A percentile compares a stretch with the other conserved stretches of the same genome.
phyloP scores from a whole-genome alignment of 1,140 invertebrate species.

The Drosophila elegans region DNA sequence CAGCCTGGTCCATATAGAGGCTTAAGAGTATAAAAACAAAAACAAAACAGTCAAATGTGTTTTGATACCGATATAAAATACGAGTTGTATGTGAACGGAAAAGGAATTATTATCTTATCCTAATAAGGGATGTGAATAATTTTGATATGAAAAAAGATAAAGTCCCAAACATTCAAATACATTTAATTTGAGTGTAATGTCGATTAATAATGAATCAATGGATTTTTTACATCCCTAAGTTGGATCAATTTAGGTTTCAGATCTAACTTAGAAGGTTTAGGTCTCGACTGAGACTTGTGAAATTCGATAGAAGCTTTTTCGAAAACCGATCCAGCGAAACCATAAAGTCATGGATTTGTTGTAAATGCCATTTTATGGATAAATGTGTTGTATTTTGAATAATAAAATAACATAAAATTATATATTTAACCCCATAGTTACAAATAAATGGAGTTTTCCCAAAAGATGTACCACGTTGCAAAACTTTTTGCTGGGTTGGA shows the following conservation, averaged over 20 bases:
- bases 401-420: not conserved
- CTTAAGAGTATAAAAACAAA: too few relatives aligned
- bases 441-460: slow-evolving; percentile 28
- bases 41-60: too few relatives aligned
- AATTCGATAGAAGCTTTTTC: slow-evolving; percentile 13
- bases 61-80: too few relatives aligned
- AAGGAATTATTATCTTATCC: too few relatives aligned
- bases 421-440: slow-evolving; percentile 4
- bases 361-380: not conserved
- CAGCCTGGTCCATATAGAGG: too few relatives aligned
- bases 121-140: too few relatives aligned
- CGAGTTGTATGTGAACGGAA: too few relatives aligned
- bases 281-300: slow-evolving; percentile 5
- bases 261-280: slow-evolving; percentile 22
- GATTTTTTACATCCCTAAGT: not conserved
- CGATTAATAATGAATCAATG: too few relatives aligned
- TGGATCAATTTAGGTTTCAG: slow-evolving; percentile 48
- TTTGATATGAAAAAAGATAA: not conserved
- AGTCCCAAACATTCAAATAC: not conserved
- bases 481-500: too few relatives aligned
- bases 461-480: not conserved
- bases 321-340: not conserved
- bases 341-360: not conserved
- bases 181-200: too few relatives aligned
- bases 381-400: not conserved